A percentile compares a stretch with the other conserved stretches of the same genome.
Evolutionary conservation across 2,888 invertebrate species (phyloP).

Genomic region (Cyclophora albipunctata): DNA sequence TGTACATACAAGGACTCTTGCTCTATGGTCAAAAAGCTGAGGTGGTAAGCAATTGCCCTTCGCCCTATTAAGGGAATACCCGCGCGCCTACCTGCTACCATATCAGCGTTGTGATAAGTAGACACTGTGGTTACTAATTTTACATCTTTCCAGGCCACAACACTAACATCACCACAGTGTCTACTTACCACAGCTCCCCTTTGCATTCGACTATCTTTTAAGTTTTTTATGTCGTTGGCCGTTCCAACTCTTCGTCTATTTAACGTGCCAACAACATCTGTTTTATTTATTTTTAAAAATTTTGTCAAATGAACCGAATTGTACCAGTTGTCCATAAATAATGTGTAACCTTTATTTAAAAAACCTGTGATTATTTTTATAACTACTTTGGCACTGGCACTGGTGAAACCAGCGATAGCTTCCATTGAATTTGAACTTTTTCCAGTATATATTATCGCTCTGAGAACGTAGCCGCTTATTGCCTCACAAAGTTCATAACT

Average conservation of each 20-base stretch:
- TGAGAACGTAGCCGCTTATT: conserved; percentile 5
- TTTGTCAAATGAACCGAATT: conserved; percentile 2
- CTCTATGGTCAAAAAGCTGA: no score
- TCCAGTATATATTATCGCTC: conserved; percentile 4
- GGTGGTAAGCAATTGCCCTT: no score
- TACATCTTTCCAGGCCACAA: conserved; percentile 2
- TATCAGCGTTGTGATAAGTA: conserved; percentile 2
- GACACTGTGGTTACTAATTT: conserved; percentile 3
- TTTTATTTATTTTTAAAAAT: background rate
- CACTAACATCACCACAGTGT: background rate
- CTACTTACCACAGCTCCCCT: background rate
- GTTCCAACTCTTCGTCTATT: background rate
- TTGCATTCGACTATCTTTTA: background rate
- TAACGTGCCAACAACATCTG: background rate
- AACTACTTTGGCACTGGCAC: conserved; percentile 14
- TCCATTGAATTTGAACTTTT: background rate
- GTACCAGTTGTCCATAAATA: conserved; percentile 17
- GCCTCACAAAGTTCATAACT: conserved; percentile 14
- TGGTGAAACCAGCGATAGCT: conserved; percentile 11
- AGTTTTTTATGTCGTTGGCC: background rate
- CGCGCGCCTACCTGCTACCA: conserved; percentile 1
- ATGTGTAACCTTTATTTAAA: conserved; percentile 9
- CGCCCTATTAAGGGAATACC: background rate
- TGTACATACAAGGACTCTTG: no score
- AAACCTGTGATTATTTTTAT: conserved; percentile 8